Conservation (phyloP, 2,797 vertebrate species). For the Clarias laeviceps region DNA sequence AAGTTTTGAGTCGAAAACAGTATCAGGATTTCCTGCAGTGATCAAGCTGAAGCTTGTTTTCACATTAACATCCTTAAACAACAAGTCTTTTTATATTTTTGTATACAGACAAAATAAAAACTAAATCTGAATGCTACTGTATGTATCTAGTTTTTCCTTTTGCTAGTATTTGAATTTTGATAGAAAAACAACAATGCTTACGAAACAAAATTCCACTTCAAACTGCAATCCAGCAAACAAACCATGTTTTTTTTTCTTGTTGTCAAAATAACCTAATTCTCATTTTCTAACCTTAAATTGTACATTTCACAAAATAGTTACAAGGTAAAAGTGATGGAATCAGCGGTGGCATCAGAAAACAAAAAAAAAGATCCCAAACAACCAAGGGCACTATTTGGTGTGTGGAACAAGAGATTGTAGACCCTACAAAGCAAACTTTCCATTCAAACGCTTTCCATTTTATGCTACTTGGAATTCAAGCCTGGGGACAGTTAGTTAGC, state of each 20-base stretch:
- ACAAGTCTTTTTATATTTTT: not conserved
- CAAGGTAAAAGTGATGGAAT: not conserved
- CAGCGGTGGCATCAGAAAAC: not conserved
- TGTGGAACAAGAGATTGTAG: too few species aligned
- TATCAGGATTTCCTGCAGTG: constrained; percentile 11
- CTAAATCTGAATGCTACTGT: not conserved
- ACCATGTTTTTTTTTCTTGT: not conserved
- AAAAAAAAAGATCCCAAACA: too few species aligned
- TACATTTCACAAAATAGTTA: not conserved
- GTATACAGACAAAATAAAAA: not conserved
- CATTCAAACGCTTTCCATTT: too few species aligned
- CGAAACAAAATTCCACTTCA: not conserved
- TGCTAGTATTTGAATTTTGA: not conserved
- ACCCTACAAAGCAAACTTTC: too few species aligned
- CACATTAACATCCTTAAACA: not conserved
- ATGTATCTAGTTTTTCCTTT: not conserved
- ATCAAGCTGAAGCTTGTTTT: not conserved
- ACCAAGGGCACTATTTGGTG: too few species aligned
- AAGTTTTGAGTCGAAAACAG: not conserved
- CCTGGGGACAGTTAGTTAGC: too few species aligned
- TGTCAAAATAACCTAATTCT: not conserved
- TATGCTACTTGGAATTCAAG: too few species aligned
- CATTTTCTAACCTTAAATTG: not conserved
- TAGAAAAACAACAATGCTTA: not conserved
- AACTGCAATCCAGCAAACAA: not conserved